These are phyloP conservation scores for Babyrousa celebensis DNA, from an alignment of 2,797 vertebrate genomes.

Conservation along the genomic window DNA sequence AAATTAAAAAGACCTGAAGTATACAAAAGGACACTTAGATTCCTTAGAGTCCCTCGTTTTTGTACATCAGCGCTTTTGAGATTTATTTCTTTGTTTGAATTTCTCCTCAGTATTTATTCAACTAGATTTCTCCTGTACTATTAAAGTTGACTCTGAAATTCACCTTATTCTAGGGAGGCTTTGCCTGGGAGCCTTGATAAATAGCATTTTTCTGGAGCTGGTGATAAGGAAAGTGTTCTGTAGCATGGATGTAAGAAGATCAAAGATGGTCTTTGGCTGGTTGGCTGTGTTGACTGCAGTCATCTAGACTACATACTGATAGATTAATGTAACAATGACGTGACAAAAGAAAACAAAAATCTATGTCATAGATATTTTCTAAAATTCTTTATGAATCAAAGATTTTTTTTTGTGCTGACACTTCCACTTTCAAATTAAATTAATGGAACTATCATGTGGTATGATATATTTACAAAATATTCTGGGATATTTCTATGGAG, in stretches of 20 bases:
- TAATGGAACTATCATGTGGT: conserved; percentile 49
- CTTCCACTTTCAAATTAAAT: conserved; percentile 62
- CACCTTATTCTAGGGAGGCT: neutral
- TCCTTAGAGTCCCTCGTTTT: neutral
- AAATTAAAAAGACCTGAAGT: neutral
- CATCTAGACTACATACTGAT: neutral
- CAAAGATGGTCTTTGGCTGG: conserved; percentile 21
- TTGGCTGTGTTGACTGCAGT: neutral
- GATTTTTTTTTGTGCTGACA: conserved; percentile 47
- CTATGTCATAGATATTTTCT: conserved; percentile 13
- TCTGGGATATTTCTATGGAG: conserved; percentile 1
- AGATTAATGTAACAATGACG: conserved; percentile 13
- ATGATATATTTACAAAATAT: conserved; percentile 47
- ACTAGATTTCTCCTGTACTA: neutral
- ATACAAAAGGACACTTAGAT: neutral
- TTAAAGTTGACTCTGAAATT: neutral
- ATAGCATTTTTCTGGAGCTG: conserved; percentile 10
- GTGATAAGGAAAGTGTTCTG: neutral
- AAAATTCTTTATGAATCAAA: conserved; percentile 62
- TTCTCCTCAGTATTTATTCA: neutral
- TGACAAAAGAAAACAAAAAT: conserved; percentile 52
- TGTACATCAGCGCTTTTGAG: neutral
- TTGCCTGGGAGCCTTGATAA: conserved; percentile 5
- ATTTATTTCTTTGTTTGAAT: conserved; percentile 27
- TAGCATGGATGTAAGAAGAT: neutral